Conservation (phyloP, 2,888 invertebrate genomes). For the Trachelus troglodyta region DNA sequence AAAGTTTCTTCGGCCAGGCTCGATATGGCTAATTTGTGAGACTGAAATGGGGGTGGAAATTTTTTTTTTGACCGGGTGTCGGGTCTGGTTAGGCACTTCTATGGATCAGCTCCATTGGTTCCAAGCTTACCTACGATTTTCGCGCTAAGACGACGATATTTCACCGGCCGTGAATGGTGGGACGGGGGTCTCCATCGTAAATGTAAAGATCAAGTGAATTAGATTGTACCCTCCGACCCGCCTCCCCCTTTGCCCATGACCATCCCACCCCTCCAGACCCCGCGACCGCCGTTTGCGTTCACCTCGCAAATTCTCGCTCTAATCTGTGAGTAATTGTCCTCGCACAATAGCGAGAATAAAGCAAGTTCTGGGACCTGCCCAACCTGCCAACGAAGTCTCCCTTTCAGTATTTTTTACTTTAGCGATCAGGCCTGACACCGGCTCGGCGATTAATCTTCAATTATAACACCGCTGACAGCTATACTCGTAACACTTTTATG, state of each 20-base stretch:
- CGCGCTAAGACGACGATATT: slow-evolving; percentile 55
- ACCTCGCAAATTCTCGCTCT: slow-evolving; percentile 61
- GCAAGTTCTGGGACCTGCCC: slow-evolving; percentile 43
- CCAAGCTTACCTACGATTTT: slow-evolving; percentile 26
- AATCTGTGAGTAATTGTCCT: slow-evolving; percentile 64
- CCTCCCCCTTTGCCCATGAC: slow-evolving; percentile 26
- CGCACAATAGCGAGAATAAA: slow-evolving; percentile 39
- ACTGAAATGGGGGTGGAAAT: too few species aligned
- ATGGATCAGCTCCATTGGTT: too few species aligned
- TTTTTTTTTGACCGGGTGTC: too few species aligned
- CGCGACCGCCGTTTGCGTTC: slow-evolving; percentile 10
- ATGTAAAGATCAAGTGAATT: slow-evolving; percentile 53
- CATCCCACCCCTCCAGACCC: slow-evolving; percentile 19
- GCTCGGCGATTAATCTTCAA: slow-evolving; percentile 63
- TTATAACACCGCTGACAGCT: slow-evolving; percentile 61
- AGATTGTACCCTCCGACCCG: slow-evolving; percentile 35
- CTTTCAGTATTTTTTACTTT: slow-evolving; percentile 43
- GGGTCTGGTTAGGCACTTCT: too few species aligned
- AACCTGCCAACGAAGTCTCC: slow-evolving; percentile 34
- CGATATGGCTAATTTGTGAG: too few species aligned
- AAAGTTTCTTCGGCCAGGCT: too few species aligned
- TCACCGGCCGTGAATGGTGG: slow-evolving; percentile 44
- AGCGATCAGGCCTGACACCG: slow-evolving; percentile 45
- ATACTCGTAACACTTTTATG: slow-evolving; percentile 40
- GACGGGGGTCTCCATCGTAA: slow-evolving; percentile 42